Evolutionary conservation across 2,888 invertebrate species (phyloP).

Genomic region (Rhopalosiphum nymphaeae): DNA sequence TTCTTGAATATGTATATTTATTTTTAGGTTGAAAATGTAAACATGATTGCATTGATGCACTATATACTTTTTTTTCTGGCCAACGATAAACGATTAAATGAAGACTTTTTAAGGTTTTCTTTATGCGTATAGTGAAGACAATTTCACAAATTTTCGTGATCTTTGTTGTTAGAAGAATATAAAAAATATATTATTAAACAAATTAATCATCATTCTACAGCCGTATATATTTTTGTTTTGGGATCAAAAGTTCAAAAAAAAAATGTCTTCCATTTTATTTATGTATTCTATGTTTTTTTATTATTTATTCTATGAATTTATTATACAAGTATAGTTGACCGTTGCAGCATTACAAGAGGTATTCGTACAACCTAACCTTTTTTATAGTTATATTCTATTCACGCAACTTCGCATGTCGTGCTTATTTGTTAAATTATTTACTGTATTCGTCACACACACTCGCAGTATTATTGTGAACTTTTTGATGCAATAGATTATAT

Average conservation of each 20-base stretch:
- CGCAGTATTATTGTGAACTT: background rate
- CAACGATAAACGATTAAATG: background rate
- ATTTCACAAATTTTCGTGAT: background rate
- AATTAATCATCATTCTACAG: background rate
- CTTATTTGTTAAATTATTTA: conserved; percentile 28
- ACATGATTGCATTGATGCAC: background rate
- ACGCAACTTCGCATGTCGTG: conserved; percentile 43
- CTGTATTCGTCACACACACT: conserved; percentile 14
- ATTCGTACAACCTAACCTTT: background rate
- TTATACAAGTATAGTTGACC: conserved; percentile 5
- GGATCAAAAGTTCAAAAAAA: conserved; percentile 6
- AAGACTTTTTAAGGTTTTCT: background rate
- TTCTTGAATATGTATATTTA: background rate
- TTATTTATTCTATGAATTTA: conserved; percentile 45
- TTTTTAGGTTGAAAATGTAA: background rate
- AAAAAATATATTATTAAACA: background rate
- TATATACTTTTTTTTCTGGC: background rate
- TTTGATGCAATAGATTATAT: background rate
- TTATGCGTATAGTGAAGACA: background rate
- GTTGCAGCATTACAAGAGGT: background rate
- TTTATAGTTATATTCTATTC: conserved; percentile 4
- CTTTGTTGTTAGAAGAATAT: background rate
- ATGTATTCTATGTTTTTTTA: background rate
- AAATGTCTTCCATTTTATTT: background rate
- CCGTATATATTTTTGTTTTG: background rate